Base-by-base conservation (phyloP, 2,113 vertebrate genomes). In the Gambusia holbrooki region DNA sequence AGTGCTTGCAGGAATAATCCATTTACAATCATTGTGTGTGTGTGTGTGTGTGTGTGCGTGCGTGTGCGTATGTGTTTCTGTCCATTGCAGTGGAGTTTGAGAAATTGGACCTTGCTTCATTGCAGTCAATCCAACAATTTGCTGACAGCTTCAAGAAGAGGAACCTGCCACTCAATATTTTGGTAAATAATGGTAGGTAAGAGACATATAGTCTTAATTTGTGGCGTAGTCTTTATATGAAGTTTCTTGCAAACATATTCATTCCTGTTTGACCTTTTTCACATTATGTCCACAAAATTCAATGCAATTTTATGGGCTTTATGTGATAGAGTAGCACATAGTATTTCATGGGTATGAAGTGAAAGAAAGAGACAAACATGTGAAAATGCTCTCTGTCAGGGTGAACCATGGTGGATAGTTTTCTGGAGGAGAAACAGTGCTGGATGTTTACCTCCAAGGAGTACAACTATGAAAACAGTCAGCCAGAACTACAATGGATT, bases 141-240 rank as follows among this genome's bases (percentile, higher is more conserved):
- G 96, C 95, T n/a, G 85, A 85, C 74, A 80, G 27, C 30, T 98
- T 97, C 94, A 94, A 91, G 90, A 80, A 84, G 71, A 94, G 91
- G 91, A 83, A 88, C 12, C 90, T 95, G 22, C 93, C 93, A 0
- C 95, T 98, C 2, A 95, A 97, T 73, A 85, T 96, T 25, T 90
- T 99, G 82, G 89, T 98, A 79, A 98, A 98, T 84, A 98, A 97
- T 73, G 97, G 97, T 99, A 88, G 95, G 95, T 94, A 66, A 63
- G 29, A 27, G 7, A 51, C 45, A 74, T 9, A 22, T 66, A 14
- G 22, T 81, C 0, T 37, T 4, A 7, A 15, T 42, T 4, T 42
- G 19, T 71, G 60, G 35, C 58, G 27, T 54, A 8, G 17, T 54
- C 5, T 8, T 58, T 58, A 58, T 25, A 25, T 58, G 22, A 15